A percentile compares a stretch with the other conserved stretches of the same genome.
Evolutionary conservation across 2,888 invertebrate genomes (phyloP).

Genomic region (Campopleginae sp.): DNA sequence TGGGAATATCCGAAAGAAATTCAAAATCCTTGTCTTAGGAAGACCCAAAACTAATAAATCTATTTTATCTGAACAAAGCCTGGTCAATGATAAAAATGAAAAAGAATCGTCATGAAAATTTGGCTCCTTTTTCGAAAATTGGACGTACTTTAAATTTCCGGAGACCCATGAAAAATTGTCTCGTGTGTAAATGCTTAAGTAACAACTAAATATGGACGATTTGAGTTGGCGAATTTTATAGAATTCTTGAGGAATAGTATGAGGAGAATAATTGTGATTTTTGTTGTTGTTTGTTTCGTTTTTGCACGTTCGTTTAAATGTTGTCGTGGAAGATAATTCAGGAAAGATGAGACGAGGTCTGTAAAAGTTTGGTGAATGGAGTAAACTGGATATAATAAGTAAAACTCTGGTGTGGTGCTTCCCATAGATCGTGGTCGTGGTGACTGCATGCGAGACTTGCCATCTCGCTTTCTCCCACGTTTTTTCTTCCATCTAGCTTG

Average conservation of each 20-base stretch:
- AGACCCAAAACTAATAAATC: too few species aligned
- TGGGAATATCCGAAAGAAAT: too few species aligned
- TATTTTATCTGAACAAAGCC: too few species aligned
- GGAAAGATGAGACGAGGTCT: slow-evolving; percentile 4
- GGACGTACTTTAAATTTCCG: too few species aligned
- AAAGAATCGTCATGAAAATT: too few species aligned
- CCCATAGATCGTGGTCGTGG: slow-evolving; percentile 43
- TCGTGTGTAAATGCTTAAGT: too few species aligned
- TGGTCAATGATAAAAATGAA: too few species aligned
- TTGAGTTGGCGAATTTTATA: not conserved
- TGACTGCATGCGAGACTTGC: slow-evolving; percentile 45
- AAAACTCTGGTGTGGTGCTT: slow-evolving; percentile 27
- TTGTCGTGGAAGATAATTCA: not conserved
- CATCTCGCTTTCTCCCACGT: not conserved
- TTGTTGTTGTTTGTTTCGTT: too few species aligned
- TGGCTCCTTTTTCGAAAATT: too few species aligned
- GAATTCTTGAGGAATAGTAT: not conserved
- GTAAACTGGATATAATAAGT: slow-evolving; percentile 47
- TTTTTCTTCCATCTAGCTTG: slow-evolving; percentile 2
- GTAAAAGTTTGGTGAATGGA: slow-evolving; percentile 66
- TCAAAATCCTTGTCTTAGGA: too few species aligned
- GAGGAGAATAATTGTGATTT: not conserved
- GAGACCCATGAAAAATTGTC: too few species aligned
- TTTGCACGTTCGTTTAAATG: not conserved
- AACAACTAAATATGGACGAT: too few species aligned